Conservation (phyloP, 2,888 invertebrate species). For the Callosobruchus maculatus region DNA sequence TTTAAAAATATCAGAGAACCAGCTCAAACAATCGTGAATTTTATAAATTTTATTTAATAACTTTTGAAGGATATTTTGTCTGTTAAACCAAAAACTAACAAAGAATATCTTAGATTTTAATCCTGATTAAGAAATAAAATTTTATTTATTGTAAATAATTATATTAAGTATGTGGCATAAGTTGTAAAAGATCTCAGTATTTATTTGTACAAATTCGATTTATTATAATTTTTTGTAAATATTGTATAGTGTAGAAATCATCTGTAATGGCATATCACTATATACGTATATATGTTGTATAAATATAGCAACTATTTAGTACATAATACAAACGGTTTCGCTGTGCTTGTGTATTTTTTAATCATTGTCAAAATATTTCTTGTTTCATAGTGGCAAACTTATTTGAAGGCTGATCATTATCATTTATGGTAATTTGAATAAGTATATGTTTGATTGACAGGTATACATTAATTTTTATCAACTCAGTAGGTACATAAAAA, state of each 20-base stretch:
- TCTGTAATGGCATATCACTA: conserved; percentile 1
- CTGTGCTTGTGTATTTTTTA: not conserved
- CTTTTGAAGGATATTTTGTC: too few species aligned
- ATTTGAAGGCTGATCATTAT: too few species aligned
- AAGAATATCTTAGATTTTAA: not conserved
- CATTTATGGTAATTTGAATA: too few species aligned
- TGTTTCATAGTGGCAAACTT: too few species aligned
- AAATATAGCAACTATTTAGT: not conserved
- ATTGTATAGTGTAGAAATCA: conserved; percentile 4
- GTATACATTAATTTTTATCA: too few species aligned
- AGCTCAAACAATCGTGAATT: too few species aligned
- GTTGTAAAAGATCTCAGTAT: not conserved
- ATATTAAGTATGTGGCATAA: not conserved
- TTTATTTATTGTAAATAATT: not conserved
- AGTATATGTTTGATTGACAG: too few species aligned
- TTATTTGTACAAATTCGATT: not conserved
- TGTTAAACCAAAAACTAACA: too few species aligned
- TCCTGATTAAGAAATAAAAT: not conserved
- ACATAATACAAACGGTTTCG: not conserved
- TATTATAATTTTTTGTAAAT: conserved; percentile 1
- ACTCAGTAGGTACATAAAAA: too few species aligned
- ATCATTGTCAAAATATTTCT: too few species aligned
- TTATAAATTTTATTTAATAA: too few species aligned
- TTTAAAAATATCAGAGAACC: too few species aligned
- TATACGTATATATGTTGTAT: conserved; percentile 1